Percentiles rank a stretch among this genome's conserved stretches.
These are phyloP conservation scores for Watsonalla binaria DNA, from an alignment of 2,888 invertebrate species.

Conservation along the genomic window DNA sequence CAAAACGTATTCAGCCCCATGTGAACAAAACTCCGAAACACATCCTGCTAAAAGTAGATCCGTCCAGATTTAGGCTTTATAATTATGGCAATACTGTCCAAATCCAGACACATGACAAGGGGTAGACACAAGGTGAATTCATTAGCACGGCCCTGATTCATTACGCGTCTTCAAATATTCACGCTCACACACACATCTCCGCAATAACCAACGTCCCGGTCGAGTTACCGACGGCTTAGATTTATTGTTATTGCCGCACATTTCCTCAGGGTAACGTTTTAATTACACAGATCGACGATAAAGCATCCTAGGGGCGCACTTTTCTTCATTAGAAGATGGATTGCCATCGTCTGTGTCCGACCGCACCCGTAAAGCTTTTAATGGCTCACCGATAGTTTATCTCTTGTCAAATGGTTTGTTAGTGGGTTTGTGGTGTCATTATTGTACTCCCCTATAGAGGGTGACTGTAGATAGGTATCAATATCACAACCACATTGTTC, in stretches of 20 bases:
- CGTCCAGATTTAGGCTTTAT: background rate
- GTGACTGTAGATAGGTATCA: background rate
- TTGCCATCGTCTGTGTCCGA: constrained; percentile 45
- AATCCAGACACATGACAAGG: background rate
- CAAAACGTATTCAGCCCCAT: too few species aligned
- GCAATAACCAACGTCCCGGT: constrained; percentile 42
- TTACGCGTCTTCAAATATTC: constrained; percentile 52
- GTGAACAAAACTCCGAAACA: too few species aligned
- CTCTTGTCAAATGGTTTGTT: constrained; percentile 1
- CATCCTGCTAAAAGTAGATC: too few species aligned
- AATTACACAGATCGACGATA: constrained; percentile 78
- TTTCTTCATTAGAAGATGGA: constrained; percentile 78
- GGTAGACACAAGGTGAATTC: constrained; percentile 14
- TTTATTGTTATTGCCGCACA: constrained; percentile 76
- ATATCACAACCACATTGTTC: too few species aligned
- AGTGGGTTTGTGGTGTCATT: constrained; percentile 9
- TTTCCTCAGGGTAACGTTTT: constrained; percentile 78
- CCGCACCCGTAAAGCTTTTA: constrained; percentile 51
- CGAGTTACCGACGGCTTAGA: constrained; percentile 53
- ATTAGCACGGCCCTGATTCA: constrained; percentile 33
- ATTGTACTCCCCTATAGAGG: background rate
- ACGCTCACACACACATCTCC: constrained; percentile 21
- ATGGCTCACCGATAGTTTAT: constrained; percentile 38
- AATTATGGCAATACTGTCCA: background rate
- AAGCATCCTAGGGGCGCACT: constrained; percentile 75